phyloP scores from a whole-genome alignment of 2,797 vertebrate species.

The Diplodus puntazzo region DNA sequence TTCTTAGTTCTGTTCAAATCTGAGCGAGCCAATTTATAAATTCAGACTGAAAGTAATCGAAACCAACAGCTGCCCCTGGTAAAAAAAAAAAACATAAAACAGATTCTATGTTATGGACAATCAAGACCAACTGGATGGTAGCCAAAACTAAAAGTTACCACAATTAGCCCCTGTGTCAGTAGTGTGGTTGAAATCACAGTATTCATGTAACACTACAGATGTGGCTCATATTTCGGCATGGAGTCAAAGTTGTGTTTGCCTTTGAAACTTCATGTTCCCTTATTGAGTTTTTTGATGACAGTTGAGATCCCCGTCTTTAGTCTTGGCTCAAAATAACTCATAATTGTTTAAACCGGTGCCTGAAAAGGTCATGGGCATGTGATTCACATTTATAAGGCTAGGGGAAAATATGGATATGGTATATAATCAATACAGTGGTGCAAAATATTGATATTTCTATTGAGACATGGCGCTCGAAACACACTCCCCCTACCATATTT shows the following conservation, averaged over 20 bases:
- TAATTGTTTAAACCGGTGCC: background rate
- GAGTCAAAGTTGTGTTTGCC: background rate
- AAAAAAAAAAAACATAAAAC: no score
- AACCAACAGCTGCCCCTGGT: background rate
- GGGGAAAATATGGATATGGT: no score
- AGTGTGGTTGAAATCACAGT: background rate
- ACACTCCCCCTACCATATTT: no score
- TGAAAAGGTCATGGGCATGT: background rate
- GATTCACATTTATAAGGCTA: no score
- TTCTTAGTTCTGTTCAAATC: constrained; percentile 24
- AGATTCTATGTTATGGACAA: background rate
- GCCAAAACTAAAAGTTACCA: background rate
- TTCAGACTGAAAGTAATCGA: constrained; percentile 29
- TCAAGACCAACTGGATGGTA: background rate
- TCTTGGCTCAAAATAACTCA: no score
- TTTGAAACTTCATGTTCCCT: no score
- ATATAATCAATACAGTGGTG: no score
- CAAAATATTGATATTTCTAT: no score
- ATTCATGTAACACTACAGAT: background rate
- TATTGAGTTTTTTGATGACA: background rate
- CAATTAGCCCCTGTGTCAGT: background rate
- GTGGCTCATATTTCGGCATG: background rate
- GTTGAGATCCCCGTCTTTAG: background rate
- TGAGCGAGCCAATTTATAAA: constrained; percentile 29
- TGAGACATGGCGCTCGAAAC: no score